Conservation (phyloP, 2,888 invertebrate genomes). For the Diarsia brunnea region DNA sequence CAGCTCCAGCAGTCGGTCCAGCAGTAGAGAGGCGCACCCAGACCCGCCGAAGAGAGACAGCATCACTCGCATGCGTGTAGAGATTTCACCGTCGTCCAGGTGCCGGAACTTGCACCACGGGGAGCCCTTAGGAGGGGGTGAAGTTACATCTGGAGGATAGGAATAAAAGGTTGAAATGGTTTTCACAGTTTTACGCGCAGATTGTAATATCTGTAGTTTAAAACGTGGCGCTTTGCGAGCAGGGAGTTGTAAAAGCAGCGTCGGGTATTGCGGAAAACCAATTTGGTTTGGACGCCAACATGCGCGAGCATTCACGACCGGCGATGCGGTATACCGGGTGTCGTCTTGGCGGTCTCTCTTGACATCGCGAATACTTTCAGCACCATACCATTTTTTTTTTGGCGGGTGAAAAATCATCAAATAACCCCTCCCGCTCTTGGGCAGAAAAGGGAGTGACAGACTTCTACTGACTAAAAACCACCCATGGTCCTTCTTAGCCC, state of each 20-base stretch:
- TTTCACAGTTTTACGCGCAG: background rate
- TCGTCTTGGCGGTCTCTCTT: too few relatives aligned
- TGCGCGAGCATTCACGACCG: too few relatives aligned
- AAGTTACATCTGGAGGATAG: constrained; percentile 67
- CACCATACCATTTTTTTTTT: too few relatives aligned
- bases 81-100: constrained; percentile 85
- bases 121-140: constrained; percentile 69
- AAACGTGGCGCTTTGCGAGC: background rate
- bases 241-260: background rate
- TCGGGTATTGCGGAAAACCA: too few relatives aligned
- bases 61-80: constrained; percentile 86
- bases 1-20: constrained; percentile 92
- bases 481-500: too few relatives aligned
- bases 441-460: too few relatives aligned
- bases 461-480: too few relatives aligned
- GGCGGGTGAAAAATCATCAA: too few relatives aligned
- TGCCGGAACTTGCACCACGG: constrained; percentile 93
- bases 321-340: too few relatives aligned
- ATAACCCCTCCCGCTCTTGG: too few relatives aligned
- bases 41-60: constrained; percentile 90
- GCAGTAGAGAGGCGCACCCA: constrained; percentile 89
- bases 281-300: too few relatives aligned
- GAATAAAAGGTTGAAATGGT: background rate
- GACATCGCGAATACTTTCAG: too few relatives aligned
- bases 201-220: background rate